These are phyloP conservation scores for Aphidius gifuensis DNA, from an alignment of 1,140 invertebrate species.

Conservation along the genomic window DNA sequence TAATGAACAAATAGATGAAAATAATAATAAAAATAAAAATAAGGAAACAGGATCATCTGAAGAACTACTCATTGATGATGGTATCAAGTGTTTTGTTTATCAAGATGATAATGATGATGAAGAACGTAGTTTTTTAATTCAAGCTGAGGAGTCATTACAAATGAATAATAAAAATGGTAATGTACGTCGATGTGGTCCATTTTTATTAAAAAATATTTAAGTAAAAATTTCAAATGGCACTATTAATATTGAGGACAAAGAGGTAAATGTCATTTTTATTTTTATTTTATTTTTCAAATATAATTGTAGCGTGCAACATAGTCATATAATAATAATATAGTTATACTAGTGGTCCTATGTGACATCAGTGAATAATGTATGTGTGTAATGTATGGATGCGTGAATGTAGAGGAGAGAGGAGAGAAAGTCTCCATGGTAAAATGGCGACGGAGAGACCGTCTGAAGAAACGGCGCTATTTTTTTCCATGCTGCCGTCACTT, in stretches of 20 bases:
- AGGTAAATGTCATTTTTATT: constrained; percentile 32
- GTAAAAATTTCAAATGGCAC: constrained; percentile 51
- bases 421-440: constrained; percentile 51
- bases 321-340: too few relatives aligned
- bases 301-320: too few relatives aligned
- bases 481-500: too few relatives aligned
- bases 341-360: too few relatives aligned
- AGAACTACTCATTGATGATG: constrained; percentile 28
- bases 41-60: constrained; percentile 19
- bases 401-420: too few relatives aligned
- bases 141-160: constrained; percentile 38
- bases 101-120: constrained; percentile 42
- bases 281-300: background rate
- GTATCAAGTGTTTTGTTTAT: constrained; percentile 47
- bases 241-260: constrained; percentile 52
- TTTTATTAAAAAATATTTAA: constrained; percentile 49
- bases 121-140: constrained; percentile 49
- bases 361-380: too few relatives aligned
- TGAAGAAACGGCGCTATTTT: too few relatives aligned
- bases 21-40: constrained; percentile 20
- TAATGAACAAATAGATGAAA: background rate
- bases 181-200: constrained; percentile 47
- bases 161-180: constrained; percentile 24
- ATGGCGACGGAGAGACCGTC: too few relatives aligned
- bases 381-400: too few relatives aligned